These are phyloP conservation scores for Peromyscus eremicus DNA, from an alignment of 2,797 vertebrate species.

Conservation along the genomic window DNA sequence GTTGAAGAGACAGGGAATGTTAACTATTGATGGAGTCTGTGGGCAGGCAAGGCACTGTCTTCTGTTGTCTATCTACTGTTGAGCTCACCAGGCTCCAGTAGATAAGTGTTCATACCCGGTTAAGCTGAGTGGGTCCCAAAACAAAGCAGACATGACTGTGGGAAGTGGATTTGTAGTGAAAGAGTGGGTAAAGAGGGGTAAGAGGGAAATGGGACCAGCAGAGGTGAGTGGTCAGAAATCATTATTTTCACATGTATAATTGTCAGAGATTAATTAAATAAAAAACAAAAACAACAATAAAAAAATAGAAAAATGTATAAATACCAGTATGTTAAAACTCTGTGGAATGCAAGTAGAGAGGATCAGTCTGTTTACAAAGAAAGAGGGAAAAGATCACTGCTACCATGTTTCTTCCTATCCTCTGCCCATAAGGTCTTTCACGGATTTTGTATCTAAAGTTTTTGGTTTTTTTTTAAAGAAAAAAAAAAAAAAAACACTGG, in stretches of 20 bases:
- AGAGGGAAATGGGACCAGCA: neutral
- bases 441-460: neutral
- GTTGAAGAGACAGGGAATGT: too few species aligned
- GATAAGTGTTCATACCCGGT: too few species aligned
- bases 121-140: neutral
- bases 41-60: neutral
- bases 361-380: neutral
- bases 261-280: neutral
- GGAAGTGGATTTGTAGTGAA: neutral
- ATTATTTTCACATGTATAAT: neutral
- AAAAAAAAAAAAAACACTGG: too few species aligned
- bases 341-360: neutral
- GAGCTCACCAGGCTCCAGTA: too few species aligned
- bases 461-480: too few species aligned
- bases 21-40: neutral
- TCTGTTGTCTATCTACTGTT: neutral
- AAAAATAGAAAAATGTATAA: neutral
- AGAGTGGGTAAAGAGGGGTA: neutral
- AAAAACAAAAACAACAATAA: neutral
- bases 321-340: neutral
- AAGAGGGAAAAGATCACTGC: neutral
- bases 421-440: neutral
- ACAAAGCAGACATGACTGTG: neutral
- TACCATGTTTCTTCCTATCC: neutral
- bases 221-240: neutral